These are phyloP conservation scores for Rafetus swinhoei DNA, from an alignment of 2,113 vertebrate genomes.

Conservation along the genomic window DNA sequence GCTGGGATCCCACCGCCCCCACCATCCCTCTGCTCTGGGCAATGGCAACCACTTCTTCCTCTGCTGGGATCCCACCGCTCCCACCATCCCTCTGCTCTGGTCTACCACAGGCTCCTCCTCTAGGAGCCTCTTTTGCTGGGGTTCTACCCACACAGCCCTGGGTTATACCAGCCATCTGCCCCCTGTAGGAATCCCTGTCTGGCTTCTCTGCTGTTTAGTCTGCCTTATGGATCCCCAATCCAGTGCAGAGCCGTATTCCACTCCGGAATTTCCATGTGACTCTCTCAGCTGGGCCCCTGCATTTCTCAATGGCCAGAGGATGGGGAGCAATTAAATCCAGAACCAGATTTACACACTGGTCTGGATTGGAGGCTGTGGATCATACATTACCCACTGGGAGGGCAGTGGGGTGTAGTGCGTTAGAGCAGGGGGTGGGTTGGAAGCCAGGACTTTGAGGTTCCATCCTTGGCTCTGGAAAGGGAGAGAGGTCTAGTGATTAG, in stretches of 20 bases:
- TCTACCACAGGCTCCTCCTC: background rate
- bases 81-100: background rate
- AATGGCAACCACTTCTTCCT: no score
- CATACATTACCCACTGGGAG: background rate
- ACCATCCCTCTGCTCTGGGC: background rate
- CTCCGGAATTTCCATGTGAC: background rate
- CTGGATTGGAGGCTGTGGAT: background rate
- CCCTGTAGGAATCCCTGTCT: background rate
- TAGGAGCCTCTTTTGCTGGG: no score
- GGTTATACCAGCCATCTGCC: no score
- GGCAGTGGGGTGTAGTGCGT: background rate
- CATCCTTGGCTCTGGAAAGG: no score
- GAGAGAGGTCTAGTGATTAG: background rate
- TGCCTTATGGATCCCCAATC: background rate
- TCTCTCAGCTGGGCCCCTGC: background rate
- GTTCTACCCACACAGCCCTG: no score
- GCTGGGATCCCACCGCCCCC: background rate
- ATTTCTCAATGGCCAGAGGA: background rate
- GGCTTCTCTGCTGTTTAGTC: background rate
- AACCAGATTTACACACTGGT: background rate
- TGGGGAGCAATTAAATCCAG: background rate
- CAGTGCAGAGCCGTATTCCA: background rate
- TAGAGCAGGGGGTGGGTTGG: background rate
- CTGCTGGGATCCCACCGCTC: background rate
- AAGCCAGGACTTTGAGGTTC: background rate